Base-by-base conservation (phyloP, 2,888 invertebrate genomes). In the Sinotaia quadrata region DNA sequence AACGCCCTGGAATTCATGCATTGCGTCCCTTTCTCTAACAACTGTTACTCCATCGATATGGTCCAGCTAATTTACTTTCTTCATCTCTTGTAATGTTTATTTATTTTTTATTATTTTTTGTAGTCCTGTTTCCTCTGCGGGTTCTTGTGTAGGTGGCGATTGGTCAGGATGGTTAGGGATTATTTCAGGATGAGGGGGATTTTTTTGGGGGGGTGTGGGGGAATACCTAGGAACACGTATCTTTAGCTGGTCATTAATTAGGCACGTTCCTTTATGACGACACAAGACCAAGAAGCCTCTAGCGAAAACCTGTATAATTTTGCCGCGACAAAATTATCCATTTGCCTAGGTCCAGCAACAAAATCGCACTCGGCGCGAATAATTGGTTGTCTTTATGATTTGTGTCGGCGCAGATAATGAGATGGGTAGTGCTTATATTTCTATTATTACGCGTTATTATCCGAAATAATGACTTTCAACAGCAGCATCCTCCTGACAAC, bases 301-400 rank as follows among this genome's bases (percentile, higher is more conserved):
- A 24, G 47, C 3, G 4, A 24, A 47, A 47, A 47, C 41, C 56
- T 27, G 52, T n/a, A 41, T 56, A 36, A 65, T 65, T 54, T 54
- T 34, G 24, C 36, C 24, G 60, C 66, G 37, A 66, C 66, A 65
- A 69, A 69, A 69, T 69, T 65, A 69, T 66, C 65, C 59, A 60
- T 59, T 66, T 37, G 57, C 56, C 36, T n/a, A 47, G 52, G 69
- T 63, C 52, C 51, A 52, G 59, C 60, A 65, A 69, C 63, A 59
- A 69, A 69, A 60, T 69, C 65, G 52, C 69, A 44, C 65, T 65
- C 60, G 49, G 60, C 61, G 68, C 54, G 61, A 68, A 68, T 68
- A 68, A 68, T 68, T 61, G 68, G 47, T 68, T 62, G 68, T 61
- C 61, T 61, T 61, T 68, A 60, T 71, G 68, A 68, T 71, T 71